A percentile compares a stretch with the other conserved stretches of the same genome.
Conservation (phyloP, 2,797 vertebrate species). For the Sebastes taczanowskii region DNA sequence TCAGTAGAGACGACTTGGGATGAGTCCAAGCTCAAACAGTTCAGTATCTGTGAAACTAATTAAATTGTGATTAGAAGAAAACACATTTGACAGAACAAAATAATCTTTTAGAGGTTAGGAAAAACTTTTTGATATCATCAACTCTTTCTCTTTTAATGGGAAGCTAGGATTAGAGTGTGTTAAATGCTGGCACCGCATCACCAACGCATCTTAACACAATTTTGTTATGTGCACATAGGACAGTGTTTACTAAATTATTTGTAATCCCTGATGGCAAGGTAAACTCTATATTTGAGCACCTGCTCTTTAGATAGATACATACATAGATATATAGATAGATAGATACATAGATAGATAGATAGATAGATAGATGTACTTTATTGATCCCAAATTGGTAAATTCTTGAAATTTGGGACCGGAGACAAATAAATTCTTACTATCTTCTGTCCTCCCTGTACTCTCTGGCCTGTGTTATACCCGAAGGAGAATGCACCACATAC, state of each 20-base stretch:
- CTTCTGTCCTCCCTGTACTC: background rate
- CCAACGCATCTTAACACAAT: background rate
- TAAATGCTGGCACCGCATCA: background rate
- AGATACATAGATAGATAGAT: too few species aligned
- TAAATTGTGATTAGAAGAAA: conserved; percentile 8
- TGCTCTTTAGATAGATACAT: background rate
- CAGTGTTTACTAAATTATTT: background rate
- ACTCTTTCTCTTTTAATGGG: background rate
- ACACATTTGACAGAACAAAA: conserved; percentile 1
- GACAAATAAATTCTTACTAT: background rate
- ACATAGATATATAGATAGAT: too few species aligned
- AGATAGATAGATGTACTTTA: too few species aligned
- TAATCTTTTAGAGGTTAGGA: background rate
- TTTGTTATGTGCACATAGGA: background rate
- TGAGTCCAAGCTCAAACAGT: conserved; percentile 26
- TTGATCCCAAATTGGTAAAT: too few species aligned
- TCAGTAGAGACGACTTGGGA: conserved; percentile 22
- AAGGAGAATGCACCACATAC: background rate
- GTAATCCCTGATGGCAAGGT: background rate
- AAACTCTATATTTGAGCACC: background rate
- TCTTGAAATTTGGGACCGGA: too few species aligned
- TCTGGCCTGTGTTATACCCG: background rate
- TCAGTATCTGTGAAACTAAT: conserved; percentile 27
- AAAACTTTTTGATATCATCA: background rate
- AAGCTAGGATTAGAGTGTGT: background rate